Percentiles rank a stretch among this genome's conserved stretches.
Evolutionary conservation across 2,888 invertebrate genomes (phyloP).

Genomic region (Drosophila affinis): DNA sequence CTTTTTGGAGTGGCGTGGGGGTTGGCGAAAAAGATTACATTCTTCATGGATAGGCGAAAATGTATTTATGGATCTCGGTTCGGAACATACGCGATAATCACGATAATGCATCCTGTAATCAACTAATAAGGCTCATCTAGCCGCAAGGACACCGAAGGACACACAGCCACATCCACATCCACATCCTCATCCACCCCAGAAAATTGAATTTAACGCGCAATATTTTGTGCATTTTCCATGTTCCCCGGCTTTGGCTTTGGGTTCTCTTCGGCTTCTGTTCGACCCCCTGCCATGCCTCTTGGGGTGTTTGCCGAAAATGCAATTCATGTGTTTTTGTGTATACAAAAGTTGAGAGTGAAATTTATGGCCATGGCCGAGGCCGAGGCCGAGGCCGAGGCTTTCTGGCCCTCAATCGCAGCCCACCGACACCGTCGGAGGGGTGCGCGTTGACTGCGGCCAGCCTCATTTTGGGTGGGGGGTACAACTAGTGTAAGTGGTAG

Average conservation of each 20-base stretch:
- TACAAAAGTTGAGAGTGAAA: slow-evolving; percentile 58
- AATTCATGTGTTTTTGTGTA: slow-evolving; percentile 71
- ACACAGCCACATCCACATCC: not conserved
- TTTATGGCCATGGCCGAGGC: slow-evolving; percentile 67
- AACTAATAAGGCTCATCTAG: slow-evolving; percentile 84
- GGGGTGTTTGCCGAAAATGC: slow-evolving; percentile 70
- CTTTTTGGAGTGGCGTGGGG: slow-evolving; percentile 43
- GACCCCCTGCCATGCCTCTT: slow-evolving; percentile 17
- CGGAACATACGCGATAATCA: slow-evolving; percentile 83
- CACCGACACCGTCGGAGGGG: slow-evolving; percentile 15
- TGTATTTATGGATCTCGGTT: slow-evolving; percentile 66
- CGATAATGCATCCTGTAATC: slow-evolving; percentile 85
- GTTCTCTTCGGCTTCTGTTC: slow-evolving; percentile 21
- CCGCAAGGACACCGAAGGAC: slow-evolving; percentile 51
- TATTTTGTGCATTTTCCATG: slow-evolving; percentile 78
- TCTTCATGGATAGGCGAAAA: slow-evolving; percentile 26
- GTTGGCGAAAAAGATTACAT: slow-evolving; percentile 31
- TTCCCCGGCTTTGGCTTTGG: slow-evolving; percentile 15
- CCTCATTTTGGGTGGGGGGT: slow-evolving; percentile 42
- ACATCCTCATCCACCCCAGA: slow-evolving; percentile 40
- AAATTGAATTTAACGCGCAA: slow-evolving; percentile 83
- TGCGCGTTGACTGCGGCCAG: slow-evolving; percentile 56
- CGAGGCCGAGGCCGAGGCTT: slow-evolving; percentile 48
- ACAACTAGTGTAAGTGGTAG: not conserved
- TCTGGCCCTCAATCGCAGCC: slow-evolving; percentile 29